Base-by-base conservation (phyloP, 2,113 vertebrate genomes). In the Clinocottus analis region DNA sequence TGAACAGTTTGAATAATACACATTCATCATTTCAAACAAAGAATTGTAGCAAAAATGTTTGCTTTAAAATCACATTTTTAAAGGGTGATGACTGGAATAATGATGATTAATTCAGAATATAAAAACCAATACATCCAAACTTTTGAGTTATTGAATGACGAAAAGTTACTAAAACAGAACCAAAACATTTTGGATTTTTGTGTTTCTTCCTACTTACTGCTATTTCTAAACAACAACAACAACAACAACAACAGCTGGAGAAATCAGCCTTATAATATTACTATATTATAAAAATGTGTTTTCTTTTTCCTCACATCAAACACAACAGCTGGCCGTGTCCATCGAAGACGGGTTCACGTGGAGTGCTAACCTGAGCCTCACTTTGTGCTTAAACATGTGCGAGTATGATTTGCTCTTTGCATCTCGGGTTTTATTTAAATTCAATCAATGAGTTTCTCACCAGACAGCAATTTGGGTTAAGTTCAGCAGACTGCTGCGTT, bases 381-480 rank as follows among this genome's bases (percentile, higher is more conserved):
- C n/a, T 55, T 64, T 70, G 17, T 59, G 19, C 60, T 43, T 25
- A 3, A 29, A 74, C 16, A 23, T 19, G 43, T 3, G 37, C 5
- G 0, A 27, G 19, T 23, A 47, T 58, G 5, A 35, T 37, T 60
- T 77, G 25, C 4, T 58, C 68, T 64, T 53, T 31, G 16, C 12
- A 5, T 53, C 39, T 69, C 4, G 2, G 33, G 11, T 75, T 43
- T 75, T 79, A 31, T 5, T 75, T 16, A 88, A 77, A 79, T 35
- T 21, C 21, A 49, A 23, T 53, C 61, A 19, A 45, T 49, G 13
- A 66, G 59, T 69, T 77, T 73, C 59, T 60, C 56, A 68, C 49
- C 58, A 72, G 55, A 66, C 37, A 56, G 63, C 0, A 1, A 78
- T 63, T 56, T 88, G 73, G 72, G 68, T 83, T 73, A 77, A 59